Evolutionary conservation across 2,888 invertebrate species (phyloP).

Genomic region (Penaeus monodon): DNA sequence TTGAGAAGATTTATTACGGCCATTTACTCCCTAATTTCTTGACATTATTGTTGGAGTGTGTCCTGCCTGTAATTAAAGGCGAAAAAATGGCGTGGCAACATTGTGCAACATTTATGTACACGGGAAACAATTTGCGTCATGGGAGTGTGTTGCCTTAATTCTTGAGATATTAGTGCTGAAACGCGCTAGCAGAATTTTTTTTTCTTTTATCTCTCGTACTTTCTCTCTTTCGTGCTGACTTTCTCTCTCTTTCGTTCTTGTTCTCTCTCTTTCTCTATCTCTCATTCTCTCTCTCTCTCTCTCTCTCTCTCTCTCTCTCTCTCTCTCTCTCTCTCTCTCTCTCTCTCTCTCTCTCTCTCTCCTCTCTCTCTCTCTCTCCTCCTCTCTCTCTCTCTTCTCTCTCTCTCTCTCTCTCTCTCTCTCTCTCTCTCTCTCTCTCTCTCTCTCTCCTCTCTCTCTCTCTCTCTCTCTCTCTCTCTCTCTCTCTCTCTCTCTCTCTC

Average conservation of each 20-base stretch:
- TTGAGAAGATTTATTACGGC: no score
- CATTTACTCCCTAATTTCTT: no score
- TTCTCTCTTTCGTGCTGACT: not conserved
- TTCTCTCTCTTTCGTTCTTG: not conserved
- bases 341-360: not conserved
- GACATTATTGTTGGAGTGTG: no score
- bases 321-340: not conserved
- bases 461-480: no score
- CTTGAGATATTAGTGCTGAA: no score
- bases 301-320: not conserved
- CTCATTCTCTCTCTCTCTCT: constrained; percentile 29
- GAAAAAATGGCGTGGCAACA: no score
- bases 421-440: no score
- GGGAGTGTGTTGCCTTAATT: no score
- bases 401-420: not conserved
- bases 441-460: not conserved
- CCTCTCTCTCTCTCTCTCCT: not conserved
- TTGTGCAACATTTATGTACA: no score
- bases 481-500: no score
- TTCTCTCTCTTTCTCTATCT: constrained; percentile 22
- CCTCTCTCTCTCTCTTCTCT: not conserved
- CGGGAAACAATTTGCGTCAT: no score
- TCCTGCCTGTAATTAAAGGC: no score
- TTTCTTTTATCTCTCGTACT: not conserved
- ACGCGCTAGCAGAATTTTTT: not conserved